These are phyloP conservation scores for Drosophila acutilabella DNA, from an alignment of 2,888 invertebrate species.

Conservation along the genomic window DNA sequence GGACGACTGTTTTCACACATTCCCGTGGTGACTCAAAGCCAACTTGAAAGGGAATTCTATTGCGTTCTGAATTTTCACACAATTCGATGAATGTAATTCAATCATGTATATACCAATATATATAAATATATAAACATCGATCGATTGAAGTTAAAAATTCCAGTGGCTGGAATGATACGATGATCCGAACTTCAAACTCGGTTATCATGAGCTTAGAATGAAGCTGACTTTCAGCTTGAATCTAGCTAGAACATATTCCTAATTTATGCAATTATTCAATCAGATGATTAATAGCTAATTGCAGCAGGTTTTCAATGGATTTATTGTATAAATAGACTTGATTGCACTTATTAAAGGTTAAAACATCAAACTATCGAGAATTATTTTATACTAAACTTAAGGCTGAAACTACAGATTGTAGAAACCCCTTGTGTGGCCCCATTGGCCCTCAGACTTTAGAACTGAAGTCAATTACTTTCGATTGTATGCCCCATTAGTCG, in stretches of 20 bases:
- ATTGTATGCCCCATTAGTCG: slow-evolving; percentile 20
- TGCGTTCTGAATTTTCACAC: slow-evolving; percentile 39
- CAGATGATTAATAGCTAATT: slow-evolving; percentile 51
- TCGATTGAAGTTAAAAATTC: slow-evolving; percentile 2
- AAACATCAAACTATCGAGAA: slow-evolving; percentile 17
- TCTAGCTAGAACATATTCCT: slow-evolving; percentile 15
- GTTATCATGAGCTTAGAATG: slow-evolving; percentile 22
- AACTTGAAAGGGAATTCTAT: slow-evolving; percentile 6
- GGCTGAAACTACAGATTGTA: neutral
- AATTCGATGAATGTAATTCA: slow-evolving; percentile 12
- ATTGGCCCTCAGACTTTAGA: slow-evolving; percentile 5
- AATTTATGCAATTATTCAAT: slow-evolving; percentile 56
- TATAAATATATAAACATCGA: neutral
- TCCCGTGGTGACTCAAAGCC: slow-evolving; percentile 43
- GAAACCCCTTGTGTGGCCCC: neutral
- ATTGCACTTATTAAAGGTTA: slow-evolving; percentile 21
- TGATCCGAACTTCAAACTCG: slow-evolving; percentile 9
- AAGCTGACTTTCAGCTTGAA: slow-evolving; percentile 20
- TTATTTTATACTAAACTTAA: slow-evolving; percentile 4
- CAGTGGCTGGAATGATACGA: slow-evolving; percentile 6
- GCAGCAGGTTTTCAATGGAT: slow-evolving; percentile 19
- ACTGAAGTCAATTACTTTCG: slow-evolving; percentile 18
- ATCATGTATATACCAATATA: neutral
- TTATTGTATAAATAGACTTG: slow-evolving; percentile 13
- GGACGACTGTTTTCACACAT: slow-evolving; percentile 45